Conservation (phyloP, 2,797 vertebrate genomes). For the Micromesistius poutassou region DNA sequence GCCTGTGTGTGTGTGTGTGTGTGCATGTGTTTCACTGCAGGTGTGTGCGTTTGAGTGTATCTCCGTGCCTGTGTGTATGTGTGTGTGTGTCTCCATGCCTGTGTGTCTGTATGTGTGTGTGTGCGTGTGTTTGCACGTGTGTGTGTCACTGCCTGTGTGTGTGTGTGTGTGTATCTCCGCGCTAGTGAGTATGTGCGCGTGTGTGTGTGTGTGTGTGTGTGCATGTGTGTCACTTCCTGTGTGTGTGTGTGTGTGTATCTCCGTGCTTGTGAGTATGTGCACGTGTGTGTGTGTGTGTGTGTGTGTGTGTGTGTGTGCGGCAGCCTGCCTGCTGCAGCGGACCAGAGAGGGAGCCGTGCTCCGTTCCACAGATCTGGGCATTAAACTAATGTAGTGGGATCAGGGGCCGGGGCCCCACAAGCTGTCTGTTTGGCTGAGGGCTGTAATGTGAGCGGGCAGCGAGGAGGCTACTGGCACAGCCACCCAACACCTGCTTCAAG, state of each 20-base stretch:
- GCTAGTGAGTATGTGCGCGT: conserved; percentile 7
- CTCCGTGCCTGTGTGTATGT: conserved; percentile 11
- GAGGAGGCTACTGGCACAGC: conserved; percentile 55
- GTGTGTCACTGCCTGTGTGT: background rate
- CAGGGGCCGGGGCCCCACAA: conserved; percentile 68
- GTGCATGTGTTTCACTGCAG: no score
- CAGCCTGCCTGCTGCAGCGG: conserved; percentile 39
- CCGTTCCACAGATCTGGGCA: conserved; percentile 66
- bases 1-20: no score
- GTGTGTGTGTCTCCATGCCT: conserved; percentile 17
- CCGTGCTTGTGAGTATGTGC: no score
- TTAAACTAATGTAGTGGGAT: conserved; percentile 75
- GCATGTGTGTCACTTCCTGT: background rate
- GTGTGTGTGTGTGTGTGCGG: conserved; percentile 4
- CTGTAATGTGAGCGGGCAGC: conserved; percentile 55
- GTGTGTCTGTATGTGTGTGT: background rate
- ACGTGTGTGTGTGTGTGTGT: background rate
- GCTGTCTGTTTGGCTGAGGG: conserved; percentile 71
- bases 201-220: background rate
- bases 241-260: no score
- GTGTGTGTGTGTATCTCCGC: background rate
- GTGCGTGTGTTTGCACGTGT: conserved; percentile 17
- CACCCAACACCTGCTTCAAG: conserved; percentile 70
- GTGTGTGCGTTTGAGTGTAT: conserved; percentile 11
- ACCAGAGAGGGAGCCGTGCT: conserved; percentile 50